A percentile compares a stretch with the other conserved stretches of the same genome.
Conservation (phyloP, 2,113 vertebrate species). For the Chaetodon trifascialis region DNA sequence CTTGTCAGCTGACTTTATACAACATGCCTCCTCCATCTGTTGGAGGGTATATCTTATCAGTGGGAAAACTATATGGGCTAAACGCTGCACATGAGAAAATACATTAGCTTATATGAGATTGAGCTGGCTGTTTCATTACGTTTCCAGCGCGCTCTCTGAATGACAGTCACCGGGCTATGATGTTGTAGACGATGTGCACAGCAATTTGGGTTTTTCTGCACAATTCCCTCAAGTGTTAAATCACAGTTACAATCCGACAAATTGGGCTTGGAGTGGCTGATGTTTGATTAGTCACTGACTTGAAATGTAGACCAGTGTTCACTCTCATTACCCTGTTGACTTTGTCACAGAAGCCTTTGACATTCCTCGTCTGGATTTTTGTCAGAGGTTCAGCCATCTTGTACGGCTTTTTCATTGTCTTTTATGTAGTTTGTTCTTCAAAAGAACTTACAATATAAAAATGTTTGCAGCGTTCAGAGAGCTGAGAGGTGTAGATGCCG, state of each 20-base stretch:
- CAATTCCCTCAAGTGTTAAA: slow-evolving; percentile 15
- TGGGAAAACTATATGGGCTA: not conserved
- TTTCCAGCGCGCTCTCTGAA: not conserved
- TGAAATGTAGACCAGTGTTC: slow-evolving; percentile 1
- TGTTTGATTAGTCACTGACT: slow-evolving; percentile 44
- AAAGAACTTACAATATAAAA: not conserved
- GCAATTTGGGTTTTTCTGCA: not conserved
- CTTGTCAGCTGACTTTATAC: not conserved
- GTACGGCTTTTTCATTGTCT: not conserved
- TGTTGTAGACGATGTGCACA: not conserved
- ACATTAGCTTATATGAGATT: not conserved
- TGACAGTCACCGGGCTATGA: slow-evolving; percentile 6
- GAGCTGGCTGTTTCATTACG: not conserved
- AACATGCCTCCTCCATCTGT: slow-evolving; percentile 15
- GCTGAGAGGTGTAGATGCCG: not conserved
- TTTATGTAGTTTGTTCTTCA: not conserved
- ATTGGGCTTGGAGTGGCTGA: slow-evolving; percentile 2
- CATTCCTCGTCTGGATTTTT: slow-evolving; percentile 39
- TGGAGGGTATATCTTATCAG: not conserved
- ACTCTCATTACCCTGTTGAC: not conserved
- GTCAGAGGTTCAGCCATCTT: not conserved
- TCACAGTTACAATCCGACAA: slow-evolving; percentile 1
- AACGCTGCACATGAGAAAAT: not conserved
- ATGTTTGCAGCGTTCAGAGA: not conserved
- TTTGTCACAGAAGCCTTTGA: slow-evolving; percentile 21